These are phyloP conservation scores for Odontamblyopus rebecca DNA, from an alignment of 2,797 vertebrate species.

Conservation along the genomic window DNA sequence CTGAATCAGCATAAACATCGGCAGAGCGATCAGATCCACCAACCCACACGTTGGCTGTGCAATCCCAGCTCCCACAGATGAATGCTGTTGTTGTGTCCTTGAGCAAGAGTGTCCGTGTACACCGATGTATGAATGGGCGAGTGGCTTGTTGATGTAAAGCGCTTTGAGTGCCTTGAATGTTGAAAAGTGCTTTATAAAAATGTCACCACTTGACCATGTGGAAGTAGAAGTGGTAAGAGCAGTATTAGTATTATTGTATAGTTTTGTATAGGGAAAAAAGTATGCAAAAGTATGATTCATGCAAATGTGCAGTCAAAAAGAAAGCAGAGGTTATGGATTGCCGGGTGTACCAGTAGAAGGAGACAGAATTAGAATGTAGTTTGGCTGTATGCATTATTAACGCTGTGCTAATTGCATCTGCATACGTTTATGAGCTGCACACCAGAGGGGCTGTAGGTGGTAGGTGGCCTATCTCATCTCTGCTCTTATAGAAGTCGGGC, in stretches of 20 bases:
- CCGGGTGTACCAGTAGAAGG: conserved; percentile 47
- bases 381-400: conserved; percentile 55
- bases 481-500: neutral
- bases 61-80: too few species aligned
- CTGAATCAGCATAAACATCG: too few species aligned
- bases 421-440: conserved; percentile 30
- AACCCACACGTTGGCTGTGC: too few species aligned
- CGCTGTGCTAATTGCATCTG: conserved; percentile 52
- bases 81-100: too few species aligned
- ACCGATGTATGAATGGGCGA: too few species aligned
- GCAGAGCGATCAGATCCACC: too few species aligned
- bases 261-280: neutral
- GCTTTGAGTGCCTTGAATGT: too few species aligned
- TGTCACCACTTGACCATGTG: too few species aligned
- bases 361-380: conserved; percentile 53
- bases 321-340: conserved; percentile 34
- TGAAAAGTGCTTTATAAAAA: too few species aligned
- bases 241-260: neutral
- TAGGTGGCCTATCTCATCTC: conserved; percentile 6
- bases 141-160: too few species aligned
- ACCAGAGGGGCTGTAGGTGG: neutral
- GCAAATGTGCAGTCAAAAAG: neutral
- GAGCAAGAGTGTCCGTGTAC: too few species aligned
- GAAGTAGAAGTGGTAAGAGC: neutral
- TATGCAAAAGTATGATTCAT: neutral